Evolutionary conservation across 2,888 invertebrate genomes (phyloP).

Genomic region (Drosophila nigritarsus): DNA sequence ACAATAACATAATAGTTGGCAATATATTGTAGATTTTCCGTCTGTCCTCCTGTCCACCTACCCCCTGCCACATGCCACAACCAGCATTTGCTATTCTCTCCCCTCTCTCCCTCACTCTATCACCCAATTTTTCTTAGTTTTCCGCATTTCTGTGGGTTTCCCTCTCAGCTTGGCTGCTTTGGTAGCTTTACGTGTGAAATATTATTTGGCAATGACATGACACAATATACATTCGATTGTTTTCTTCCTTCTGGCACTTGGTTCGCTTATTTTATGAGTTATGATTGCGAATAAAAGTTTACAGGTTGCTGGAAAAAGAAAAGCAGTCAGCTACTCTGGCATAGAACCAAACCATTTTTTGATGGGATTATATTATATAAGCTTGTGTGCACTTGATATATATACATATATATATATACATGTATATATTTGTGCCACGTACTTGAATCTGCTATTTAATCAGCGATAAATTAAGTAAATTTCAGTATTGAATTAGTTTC

Average conservation of each 20-base stretch:
- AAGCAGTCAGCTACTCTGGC: neutral
- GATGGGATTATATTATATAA: neutral
- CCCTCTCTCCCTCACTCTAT: neutral
- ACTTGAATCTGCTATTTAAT: neutral
- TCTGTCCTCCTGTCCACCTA: constrained; percentile 8
- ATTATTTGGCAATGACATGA: constrained; percentile 69
- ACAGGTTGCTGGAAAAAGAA: neutral
- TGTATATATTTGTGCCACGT: neutral
- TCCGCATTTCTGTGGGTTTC: constrained; percentile 55
- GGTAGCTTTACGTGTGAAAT: constrained; percentile 58
- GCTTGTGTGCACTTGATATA: neutral
- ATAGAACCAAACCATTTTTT: neutral
- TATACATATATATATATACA: neutral
- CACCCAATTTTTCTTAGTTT: constrained; percentile 60
- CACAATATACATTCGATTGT: constrained; percentile 61
- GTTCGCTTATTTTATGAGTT: constrained; percentile 32
- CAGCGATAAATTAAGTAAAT: neutral
- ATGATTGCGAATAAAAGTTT: constrained; percentile 7
- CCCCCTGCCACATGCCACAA: neutral
- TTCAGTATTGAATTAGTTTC: neutral
- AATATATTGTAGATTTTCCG: constrained; percentile 69
- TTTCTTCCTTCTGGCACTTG: constrained; percentile 18
- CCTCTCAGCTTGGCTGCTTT: constrained; percentile 13
- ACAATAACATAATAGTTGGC: constrained; percentile 81
- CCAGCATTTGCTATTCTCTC: neutral